Conservation (phyloP, 1,140 invertebrate genomes). For the Papilio xuthus region DNA sequence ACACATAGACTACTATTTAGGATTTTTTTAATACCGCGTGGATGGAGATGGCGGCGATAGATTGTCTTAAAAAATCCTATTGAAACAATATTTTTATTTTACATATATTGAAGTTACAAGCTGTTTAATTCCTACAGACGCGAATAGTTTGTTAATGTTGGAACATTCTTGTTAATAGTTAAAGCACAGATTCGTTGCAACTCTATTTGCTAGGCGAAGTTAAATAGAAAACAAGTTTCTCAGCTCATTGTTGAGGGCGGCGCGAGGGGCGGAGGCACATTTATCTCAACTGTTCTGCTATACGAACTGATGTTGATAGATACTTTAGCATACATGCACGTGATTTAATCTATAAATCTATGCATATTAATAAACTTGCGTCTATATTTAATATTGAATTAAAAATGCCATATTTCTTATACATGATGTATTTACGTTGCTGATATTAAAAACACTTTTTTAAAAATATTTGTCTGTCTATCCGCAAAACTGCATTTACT, state of each 20-base stretch:
- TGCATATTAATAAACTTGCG: background rate
- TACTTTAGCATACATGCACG: background rate
- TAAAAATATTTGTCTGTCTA: no score
- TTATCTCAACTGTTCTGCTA: constrained; percentile 15
- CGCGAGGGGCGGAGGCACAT: background rate
- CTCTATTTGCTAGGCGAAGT: constrained; percentile 10
- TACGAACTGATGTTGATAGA: background rate
- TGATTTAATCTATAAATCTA: background rate
- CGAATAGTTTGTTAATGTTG: constrained; percentile 3
- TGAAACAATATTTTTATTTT: background rate
- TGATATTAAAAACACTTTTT: no score
- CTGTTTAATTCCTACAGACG: background rate
- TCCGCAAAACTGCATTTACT: no score
- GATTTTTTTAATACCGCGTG: no score
- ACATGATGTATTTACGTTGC: no score
- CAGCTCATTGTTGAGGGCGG: constrained; percentile 4
- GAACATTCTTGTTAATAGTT: constrained; percentile 16
- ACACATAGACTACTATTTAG: no score
- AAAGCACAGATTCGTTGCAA: constrained; percentile 11
- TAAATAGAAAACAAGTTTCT: constrained; percentile 24
- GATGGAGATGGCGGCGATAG: no score
- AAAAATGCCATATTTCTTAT: no score
- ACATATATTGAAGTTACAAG: background rate
- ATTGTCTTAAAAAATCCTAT: background rate
- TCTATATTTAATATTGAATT: no score